Base-by-base conservation (phyloP, 2,113 vertebrate genomes). In the Scomber colias region DNA sequence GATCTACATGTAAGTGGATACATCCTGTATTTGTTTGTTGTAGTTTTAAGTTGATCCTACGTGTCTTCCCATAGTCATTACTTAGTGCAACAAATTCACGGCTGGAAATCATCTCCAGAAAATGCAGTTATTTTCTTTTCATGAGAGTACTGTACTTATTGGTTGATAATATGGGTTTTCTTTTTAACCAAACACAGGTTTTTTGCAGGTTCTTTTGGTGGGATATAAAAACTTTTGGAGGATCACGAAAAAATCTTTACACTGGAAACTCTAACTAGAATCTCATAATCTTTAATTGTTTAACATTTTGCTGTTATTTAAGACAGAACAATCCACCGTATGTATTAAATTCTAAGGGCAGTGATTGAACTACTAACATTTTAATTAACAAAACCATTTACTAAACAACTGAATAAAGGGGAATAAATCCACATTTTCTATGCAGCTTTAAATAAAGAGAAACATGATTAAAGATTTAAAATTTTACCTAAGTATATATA, bases 321-420 rank as follows among this genome's bases (percentile, higher is more conserved):
- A 19, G 40, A n/a, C 67, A 57, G 2, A 61, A 44, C 24, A n/a
- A 16, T 13, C 13, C 4, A 9, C 6, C 12, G 24, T 57, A 12
- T 46, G 12, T 57, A 31, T 67, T 16, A 10, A 50, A 2, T 13
- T 10, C 11, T 46, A n/a, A 21, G 14, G 2, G 5, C 4, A 30
- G 50, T 44, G 3, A 56, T 57, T 65, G n/a, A 50, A 59, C 12
- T 57, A 59, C 27, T 30, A 71, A 44, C 0, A 0, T 30, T 72
- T 57, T 51, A 65, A 65, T 65, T 59, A 65, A 59, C 15, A 51
- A 21, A 72, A 50, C 11, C 44, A 44, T 6, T 66, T 11, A 50
- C n/a, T 55, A 24, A 30, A 24, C 31, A 54, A 35, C 0, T n/a
- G 2, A 16, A 56, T 19, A 8, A 27, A 27, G 24, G 24, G 24